These are phyloP conservation scores for Acanthisitta chloris DNA, from an alignment of 2,113 vertebrate genomes.

Conservation along the genomic window DNA sequence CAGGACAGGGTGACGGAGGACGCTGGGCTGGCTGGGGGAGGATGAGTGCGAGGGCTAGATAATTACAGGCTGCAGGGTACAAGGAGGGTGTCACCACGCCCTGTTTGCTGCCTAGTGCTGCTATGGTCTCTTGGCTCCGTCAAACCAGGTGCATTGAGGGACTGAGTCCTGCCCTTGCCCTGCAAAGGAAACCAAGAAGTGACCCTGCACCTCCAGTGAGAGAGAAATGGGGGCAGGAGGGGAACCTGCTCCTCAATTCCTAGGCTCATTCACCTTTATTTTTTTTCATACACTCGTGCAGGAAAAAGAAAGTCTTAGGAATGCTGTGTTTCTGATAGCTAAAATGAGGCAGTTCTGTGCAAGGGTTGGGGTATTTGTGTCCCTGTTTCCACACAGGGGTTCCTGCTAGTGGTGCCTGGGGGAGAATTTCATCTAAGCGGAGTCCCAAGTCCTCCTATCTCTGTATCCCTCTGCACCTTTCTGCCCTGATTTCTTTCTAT, in stretches of 20 bases:
- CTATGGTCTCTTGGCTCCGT: rapidly evolving
- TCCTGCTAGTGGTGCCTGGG: not conserved
- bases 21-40: not conserved
- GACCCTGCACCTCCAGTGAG: not conserved
- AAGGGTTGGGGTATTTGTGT: not conserved
- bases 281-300: not conserved
- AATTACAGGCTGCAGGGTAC: rapidly evolving
- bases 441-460: not conserved
- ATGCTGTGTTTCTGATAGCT: not conserved
- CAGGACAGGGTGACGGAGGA: not conserved
- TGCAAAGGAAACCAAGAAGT: not conserved
- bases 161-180: rapidly evolving
- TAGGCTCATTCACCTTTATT: rapidly evolving
- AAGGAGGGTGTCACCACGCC: rapidly evolving
- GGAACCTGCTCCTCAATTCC: not conserved
- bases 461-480: not conserved
- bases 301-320: not conserved
- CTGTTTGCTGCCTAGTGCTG: not conserved
- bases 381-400: rapidly evolving
- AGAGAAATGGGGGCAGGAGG: not conserved
- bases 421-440: not conserved
- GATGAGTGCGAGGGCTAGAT: rapidly evolving
- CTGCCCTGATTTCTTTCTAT: not conserved
- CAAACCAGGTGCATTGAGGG: rapidly evolving
- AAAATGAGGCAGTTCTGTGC: rapidly evolving